Evolutionary conservation across 2,113 vertebrate genomes (phyloP).

Genomic region (Prunella fulvescens): DNA sequence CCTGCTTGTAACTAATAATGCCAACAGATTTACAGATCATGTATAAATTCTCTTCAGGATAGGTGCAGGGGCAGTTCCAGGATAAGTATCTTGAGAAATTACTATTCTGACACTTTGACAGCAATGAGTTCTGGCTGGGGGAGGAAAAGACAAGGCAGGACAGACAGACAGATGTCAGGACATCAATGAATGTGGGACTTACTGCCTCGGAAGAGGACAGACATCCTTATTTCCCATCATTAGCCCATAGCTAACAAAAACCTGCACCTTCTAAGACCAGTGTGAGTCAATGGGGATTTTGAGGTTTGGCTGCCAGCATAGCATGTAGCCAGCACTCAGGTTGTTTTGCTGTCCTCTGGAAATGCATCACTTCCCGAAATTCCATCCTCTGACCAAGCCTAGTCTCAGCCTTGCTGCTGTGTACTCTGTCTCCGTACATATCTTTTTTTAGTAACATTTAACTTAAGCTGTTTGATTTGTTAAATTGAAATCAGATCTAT

Average conservation of each 20-base stretch:
- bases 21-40: background rate
- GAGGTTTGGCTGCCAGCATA: background rate
- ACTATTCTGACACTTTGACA: background rate
- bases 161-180: background rate
- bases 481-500: background rate
- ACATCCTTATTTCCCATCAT: background rate
- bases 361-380: background rate
- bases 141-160: background rate
- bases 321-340: rapidly evolving
- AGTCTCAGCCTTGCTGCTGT: background rate
- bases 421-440: rapidly evolving
- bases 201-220: background rate
- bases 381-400: background rate
- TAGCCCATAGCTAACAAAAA: background rate
- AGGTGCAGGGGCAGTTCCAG: background rate
- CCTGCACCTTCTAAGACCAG: background rate
- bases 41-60: background rate
- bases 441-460: background rate
- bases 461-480: background rate
- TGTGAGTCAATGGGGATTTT: background rate
- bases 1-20: background rate
- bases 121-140: background rate
- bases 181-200: background rate
- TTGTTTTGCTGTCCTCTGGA: background rate
- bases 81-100: background rate